These are phyloP conservation scores for Notothenia rossii DNA, from an alignment of 2,113 vertebrate species.

Conservation along the genomic window DNA sequence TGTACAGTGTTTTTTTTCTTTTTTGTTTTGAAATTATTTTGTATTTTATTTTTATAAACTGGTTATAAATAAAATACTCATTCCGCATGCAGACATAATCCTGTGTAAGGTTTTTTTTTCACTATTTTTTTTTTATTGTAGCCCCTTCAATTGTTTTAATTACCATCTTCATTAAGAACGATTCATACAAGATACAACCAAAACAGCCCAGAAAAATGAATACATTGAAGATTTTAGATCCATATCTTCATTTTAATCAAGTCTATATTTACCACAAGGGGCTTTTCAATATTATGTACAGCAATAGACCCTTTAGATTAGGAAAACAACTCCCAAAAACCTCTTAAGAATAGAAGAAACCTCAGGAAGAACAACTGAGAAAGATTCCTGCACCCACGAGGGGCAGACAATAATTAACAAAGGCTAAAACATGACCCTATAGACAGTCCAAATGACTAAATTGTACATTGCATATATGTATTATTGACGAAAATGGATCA, in stretches of 20 bases:
- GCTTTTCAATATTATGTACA: too few relatives aligned
- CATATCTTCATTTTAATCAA: background rate
- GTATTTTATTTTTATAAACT: conserved; percentile 99
- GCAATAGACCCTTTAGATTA: too few relatives aligned
- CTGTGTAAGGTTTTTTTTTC: conserved; percentile 27
- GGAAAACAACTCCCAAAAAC: too few relatives aligned
- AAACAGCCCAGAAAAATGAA: background rate
- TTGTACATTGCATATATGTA: too few relatives aligned
- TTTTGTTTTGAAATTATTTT: conserved; percentile 99
- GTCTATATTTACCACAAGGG: background rate
- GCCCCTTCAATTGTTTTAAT: background rate
- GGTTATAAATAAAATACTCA: conserved; percentile 99
- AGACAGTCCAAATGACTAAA: too few relatives aligned
- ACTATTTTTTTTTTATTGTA: too few relatives aligned
- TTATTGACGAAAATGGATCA: too few relatives aligned
- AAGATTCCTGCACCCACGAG: too few relatives aligned
- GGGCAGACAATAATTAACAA: too few relatives aligned
- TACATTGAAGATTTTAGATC: background rate
- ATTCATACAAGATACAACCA: background rate
- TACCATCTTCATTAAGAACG: background rate
- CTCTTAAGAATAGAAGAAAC: too few relatives aligned
- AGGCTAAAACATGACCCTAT: too few relatives aligned
- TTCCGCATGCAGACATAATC: conserved; percentile 92
- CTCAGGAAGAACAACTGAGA: too few relatives aligned
- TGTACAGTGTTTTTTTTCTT: conserved; percentile 96